These are phyloP conservation scores for Hirtodrosophila cameraria DNA, from an alignment of 2,888 invertebrate genomes.

Conservation along the genomic window DNA sequence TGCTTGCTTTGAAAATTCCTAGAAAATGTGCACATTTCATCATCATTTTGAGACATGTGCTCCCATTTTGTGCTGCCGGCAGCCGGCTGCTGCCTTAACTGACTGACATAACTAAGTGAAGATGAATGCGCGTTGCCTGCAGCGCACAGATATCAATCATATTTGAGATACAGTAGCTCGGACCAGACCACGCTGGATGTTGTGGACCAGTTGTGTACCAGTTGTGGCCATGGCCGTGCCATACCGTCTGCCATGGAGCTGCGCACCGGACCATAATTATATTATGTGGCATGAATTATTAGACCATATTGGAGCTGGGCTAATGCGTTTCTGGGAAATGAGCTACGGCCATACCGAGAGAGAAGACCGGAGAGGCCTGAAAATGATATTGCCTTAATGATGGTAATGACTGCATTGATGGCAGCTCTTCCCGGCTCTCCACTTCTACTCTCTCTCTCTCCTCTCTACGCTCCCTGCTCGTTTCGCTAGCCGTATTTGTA, in stretches of 20 bases:
- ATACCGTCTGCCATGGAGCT: conserved; percentile 73
- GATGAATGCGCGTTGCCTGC: conserved; percentile 75
- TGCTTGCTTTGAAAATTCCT: conserved; percentile 66
- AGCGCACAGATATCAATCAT: conserved; percentile 81
- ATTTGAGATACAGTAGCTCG: conserved; percentile 69
- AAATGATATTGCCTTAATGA: conserved; percentile 82
- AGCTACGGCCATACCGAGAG: conserved; percentile 45
- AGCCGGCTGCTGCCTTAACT: conserved; percentile 66
- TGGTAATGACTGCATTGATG: conserved; percentile 81
- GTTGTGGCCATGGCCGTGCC: conserved; percentile 74
- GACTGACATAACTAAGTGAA: conserved; percentile 80
- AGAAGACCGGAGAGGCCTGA: conserved; percentile 68
- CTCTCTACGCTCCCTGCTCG: conserved; percentile 1
- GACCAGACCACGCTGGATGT: not conserved
- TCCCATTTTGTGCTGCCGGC: conserved; percentile 74
- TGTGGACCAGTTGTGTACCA: conserved; percentile 32
- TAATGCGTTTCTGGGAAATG: conserved; percentile 81
- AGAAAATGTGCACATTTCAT: conserved; percentile 81
- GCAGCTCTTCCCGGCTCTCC: conserved; percentile 29
- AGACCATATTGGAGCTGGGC: conserved; percentile 81
- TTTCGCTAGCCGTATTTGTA: conserved; percentile 42
- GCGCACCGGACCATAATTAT: conserved; percentile 76
- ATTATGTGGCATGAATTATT: conserved; percentile 83
- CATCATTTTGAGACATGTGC: conserved; percentile 82
- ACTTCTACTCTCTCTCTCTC: not conserved